Conservation (phyloP, 2,797 vertebrate genomes). For the Bradypus variegatus region DNA sequence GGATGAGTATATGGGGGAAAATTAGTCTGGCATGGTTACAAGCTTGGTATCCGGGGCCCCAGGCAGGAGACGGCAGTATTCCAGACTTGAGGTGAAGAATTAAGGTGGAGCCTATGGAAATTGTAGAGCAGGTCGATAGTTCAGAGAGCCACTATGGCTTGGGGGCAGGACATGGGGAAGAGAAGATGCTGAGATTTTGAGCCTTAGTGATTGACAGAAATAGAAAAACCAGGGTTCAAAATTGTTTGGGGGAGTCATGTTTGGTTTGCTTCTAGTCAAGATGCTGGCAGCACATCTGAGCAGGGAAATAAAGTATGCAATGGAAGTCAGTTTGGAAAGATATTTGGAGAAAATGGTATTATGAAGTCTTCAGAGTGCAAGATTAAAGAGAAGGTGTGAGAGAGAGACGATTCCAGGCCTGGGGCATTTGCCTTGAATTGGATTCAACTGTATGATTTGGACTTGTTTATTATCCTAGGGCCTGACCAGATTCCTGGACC, state of each 20-base stretch:
- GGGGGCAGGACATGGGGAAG: background rate
- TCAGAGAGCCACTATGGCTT: background rate
- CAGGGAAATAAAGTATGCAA: background rate
- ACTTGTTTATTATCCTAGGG: background rate
- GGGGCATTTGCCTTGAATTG: background rate
- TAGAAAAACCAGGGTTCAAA: background rate
- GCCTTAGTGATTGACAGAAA: background rate
- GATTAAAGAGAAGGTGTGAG: background rate
- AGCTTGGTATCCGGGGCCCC: background rate
- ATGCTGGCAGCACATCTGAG: background rate
- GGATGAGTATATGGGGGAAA: background rate
- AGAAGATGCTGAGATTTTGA: background rate
- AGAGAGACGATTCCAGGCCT: background rate
- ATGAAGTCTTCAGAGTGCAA: background rate
- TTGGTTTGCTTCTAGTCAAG: conserved; percentile 6
- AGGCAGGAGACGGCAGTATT: background rate
- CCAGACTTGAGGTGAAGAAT: background rate
- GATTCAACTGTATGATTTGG: background rate
- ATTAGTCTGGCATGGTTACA: background rate
- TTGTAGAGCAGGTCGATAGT: background rate
- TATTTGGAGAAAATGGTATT: background rate
- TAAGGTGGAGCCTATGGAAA: background rate
- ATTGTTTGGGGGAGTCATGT: background rate
- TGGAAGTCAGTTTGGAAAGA: background rate
- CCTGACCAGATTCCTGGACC: background rate